Evolutionary conservation across 1,140 invertebrate genomes (phyloP).

Genomic region (Calycopis cecrops): DNA sequence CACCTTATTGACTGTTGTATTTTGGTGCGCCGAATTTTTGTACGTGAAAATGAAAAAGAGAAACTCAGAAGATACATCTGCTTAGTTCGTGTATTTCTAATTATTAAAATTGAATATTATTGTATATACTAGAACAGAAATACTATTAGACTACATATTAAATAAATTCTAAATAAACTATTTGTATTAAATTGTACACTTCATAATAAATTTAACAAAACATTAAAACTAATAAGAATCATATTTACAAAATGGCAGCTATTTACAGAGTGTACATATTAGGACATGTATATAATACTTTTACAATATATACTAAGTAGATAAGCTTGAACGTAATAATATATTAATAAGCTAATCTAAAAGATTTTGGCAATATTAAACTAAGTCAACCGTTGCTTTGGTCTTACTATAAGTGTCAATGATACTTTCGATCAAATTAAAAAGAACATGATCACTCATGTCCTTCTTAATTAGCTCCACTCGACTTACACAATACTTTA

Average conservation of each 20-base stretch:
- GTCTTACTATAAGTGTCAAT: conserved; percentile 17
- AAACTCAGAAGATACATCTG: conserved; percentile 28
- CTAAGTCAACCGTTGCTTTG: conserved; percentile 31
- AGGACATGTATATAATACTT: conserved; percentile 3
- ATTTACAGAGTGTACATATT: conserved; percentile 9
- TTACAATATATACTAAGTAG: not conserved
- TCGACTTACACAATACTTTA: not conserved
- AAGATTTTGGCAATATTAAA: conserved; percentile 20
- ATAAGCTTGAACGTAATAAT: conserved; percentile 15
- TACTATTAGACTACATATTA: conserved; percentile 6
- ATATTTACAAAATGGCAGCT: conserved; percentile 10
- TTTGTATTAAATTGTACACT: too few relatives aligned
- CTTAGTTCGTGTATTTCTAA: conserved; percentile 18
- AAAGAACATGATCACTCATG: conserved; percentile 35
- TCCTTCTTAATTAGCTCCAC: conserved; percentile 43
- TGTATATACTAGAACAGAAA: too few relatives aligned
- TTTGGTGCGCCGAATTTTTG: conserved; percentile 61
- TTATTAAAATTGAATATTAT: too few relatives aligned
- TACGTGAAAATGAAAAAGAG: conserved; percentile 50
- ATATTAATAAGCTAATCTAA: conserved; percentile 7
- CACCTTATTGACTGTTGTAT: conserved; percentile 54
- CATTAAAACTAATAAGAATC: not conserved
- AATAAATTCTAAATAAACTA: not conserved
- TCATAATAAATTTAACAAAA: too few relatives aligned
- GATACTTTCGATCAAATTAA: conserved; percentile 39